Base-by-base conservation (phyloP, 1,140 invertebrate species). In the Vanessa atalanta region DNA sequence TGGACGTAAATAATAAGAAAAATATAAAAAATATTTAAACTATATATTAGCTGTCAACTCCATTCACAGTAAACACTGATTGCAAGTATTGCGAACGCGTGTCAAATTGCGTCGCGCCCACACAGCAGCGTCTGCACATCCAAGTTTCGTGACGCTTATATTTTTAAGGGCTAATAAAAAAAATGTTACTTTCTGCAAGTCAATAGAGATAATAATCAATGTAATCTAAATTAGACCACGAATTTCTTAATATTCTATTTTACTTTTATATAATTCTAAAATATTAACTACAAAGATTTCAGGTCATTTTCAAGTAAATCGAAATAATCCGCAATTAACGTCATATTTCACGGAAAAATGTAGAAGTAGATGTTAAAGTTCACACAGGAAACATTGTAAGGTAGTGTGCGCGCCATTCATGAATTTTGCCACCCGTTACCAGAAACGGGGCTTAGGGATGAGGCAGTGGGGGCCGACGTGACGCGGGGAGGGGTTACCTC, bases 401-500 rank as follows among this genome's bases (percentile, higher is more conserved):
- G 61, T 68, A 79, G 82, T 86, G 83, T 84, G 81, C 76, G 76
- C 73, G 80, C 81, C 89, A 91, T 92, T 91, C 90, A 92, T 86
- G 87, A 90, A 85, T 85, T 85, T n/a, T 84, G 77, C 80, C 83
- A 73, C 77, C 74, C 70, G 68, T 85, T 79, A 81, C 75, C 72
- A 69, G 76, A 78, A 70, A 67, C n/a, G 77, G 74, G 72, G 82
- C 78, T 75, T 81, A 81, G 77, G 80, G 72, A 53, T 73, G 77
- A 47, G 67, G 48, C 55, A 5, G 15, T 65, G 78, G 67, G 61
- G n/a, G 66, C 55, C 37, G 16, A 69, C 47, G 55, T 60, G 37
- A 43, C 47, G 61, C 64, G 83, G 57, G 68, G 71, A 72, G 65
- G 81, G 67, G 79, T 61, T 63, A 77, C 64, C 84, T 81, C 85